Conservation (phyloP, 2,797 vertebrate species). For the Pseudomugil gertrudae region DNA sequence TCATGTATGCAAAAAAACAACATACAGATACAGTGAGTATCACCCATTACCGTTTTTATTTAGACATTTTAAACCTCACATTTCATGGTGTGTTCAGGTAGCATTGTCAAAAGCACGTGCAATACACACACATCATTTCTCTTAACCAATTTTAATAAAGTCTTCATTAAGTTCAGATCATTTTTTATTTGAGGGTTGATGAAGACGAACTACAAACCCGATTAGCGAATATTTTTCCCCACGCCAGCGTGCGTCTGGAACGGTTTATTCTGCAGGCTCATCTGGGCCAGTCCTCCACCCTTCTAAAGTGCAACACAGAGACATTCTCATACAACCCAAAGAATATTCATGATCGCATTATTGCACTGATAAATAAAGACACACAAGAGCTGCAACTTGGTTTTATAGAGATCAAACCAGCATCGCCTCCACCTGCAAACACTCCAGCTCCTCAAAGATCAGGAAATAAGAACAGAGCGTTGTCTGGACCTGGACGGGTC, state of each 20-base stretch:
- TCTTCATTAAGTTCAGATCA: conserved; percentile 41
- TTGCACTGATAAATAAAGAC: conserved; percentile 47
- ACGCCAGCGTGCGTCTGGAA: conserved; percentile 3
- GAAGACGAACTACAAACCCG: conserved; percentile 10
- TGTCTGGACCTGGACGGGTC: too few relatives aligned
- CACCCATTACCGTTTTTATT: conserved; percentile 4
- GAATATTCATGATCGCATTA: conserved; percentile 25
- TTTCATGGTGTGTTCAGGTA: conserved; percentile 12
- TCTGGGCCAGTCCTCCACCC: conserved; percentile 29
- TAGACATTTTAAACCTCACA: conserved; percentile 2
- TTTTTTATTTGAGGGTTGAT: conserved; percentile 10
- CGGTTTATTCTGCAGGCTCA: background rate
- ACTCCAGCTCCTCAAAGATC: background rate
- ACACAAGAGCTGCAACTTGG: conserved; percentile 27
- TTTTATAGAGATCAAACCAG: conserved; percentile 2
- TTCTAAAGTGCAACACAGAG: conserved; percentile 78
- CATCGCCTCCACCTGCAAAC: background rate
- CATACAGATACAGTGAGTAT: background rate
- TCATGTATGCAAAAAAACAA: background rate
- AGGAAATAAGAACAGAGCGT: too few relatives aligned
- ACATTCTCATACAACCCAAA: conserved; percentile 44
- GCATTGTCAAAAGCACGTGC: background rate
- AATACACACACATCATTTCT: conserved; percentile 18
- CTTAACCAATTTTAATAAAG: conserved; percentile 46
- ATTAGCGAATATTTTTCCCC: background rate